A percentile compares a stretch with the other conserved stretches of the same genome.
These are phyloP conservation scores for Gisinianus flammeolus DNA, from an alignment of 2,888 invertebrate species.

Conservation along the genomic window DNA sequence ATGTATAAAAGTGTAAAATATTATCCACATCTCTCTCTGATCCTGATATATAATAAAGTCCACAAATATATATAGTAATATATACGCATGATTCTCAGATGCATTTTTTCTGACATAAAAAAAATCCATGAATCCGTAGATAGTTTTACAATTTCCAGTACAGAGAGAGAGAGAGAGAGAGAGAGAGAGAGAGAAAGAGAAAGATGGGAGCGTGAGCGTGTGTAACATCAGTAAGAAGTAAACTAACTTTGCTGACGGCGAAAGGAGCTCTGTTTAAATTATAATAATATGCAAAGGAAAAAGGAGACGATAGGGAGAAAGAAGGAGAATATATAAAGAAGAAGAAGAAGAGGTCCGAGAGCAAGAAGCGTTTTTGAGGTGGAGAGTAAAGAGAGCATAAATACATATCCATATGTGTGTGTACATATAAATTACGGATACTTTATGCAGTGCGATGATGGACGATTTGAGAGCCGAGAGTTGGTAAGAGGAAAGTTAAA, in stretches of 20 bases:
- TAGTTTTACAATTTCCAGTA: background rate
- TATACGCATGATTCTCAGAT: too few relatives aligned
- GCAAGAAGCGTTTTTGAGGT: conserved; percentile 1
- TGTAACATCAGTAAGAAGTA: conserved; percentile 41
- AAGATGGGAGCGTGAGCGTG: conserved; percentile 29
- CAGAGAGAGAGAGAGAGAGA: conserved; percentile 8
- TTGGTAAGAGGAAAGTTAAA: background rate
- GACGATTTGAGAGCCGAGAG: background rate
- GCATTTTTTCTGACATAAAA: too few relatives aligned
- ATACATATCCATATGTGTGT: background rate
- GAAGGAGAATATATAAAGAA: background rate
- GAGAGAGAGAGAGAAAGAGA: conserved; percentile 3
- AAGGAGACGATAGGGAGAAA: conserved; percentile 18
- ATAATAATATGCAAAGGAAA: conserved; percentile 33
- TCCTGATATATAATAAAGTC: too few relatives aligned
- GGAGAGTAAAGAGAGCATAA: background rate
- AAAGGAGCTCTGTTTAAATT: conserved; percentile 37
- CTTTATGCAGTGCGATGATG: background rate
- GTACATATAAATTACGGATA: background rate
- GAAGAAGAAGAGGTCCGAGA: background rate
- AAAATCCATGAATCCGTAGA: background rate
- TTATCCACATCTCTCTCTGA: too few relatives aligned
- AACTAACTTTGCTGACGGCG: conserved; percentile 41
- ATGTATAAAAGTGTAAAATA: too few relatives aligned
- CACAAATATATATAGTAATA: too few relatives aligned